A percentile compares a stretch with the other conserved stretches of the same genome.
These are phyloP conservation scores for Schlechtendalia chinensis DNA, from an alignment of 1,140 invertebrate genomes.

Conservation along the genomic window DNA sequence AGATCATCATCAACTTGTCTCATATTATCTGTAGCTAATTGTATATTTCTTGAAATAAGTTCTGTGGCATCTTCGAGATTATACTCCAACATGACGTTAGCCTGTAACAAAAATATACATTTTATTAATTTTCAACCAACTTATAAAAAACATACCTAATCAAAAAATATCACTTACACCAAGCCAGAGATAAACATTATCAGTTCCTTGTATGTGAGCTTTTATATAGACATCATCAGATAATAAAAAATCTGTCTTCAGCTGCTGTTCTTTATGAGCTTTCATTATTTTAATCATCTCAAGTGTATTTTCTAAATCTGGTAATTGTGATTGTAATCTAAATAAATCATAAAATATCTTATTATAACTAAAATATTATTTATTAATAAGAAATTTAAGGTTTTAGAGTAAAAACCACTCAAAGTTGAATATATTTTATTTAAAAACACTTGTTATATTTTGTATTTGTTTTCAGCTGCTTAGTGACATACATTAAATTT, in stretches of 20 bases:
- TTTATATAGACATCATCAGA: slow-evolving; percentile 95
- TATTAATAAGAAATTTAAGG: no score
- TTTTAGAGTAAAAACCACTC: no score
- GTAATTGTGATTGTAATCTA: slow-evolving; percentile 81
- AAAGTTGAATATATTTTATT: no score
- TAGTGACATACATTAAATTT: no score
- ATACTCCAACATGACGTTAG: slow-evolving; percentile 99
- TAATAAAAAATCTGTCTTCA: slow-evolving; percentile 88
- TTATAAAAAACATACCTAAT: background rate
- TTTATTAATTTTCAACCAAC: no score
- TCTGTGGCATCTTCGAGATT: slow-evolving; percentile 86
- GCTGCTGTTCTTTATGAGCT: slow-evolving; percentile 71
- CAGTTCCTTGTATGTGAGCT: slow-evolving; percentile 80
- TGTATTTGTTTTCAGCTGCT: no score
- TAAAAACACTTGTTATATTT: no score
- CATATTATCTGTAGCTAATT: slow-evolving; percentile 76
- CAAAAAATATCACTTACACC: slow-evolving; percentile 63
- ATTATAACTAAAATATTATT: background rate
- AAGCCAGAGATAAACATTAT: slow-evolving; percentile 95
- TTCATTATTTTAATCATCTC: slow-evolving; percentile 90
- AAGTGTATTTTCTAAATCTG: slow-evolving; percentile 86
- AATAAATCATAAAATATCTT: slow-evolving; percentile 53
- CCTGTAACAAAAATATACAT: slow-evolving; percentile 60
- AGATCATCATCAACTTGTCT: slow-evolving; percentile 43
- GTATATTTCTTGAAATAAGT: slow-evolving; percentile 84